Percentiles rank a stretch among this genome's conserved stretches.
Conservation (phyloP, 2,888 invertebrate genomes). For the Protodeltote pygarga region DNA sequence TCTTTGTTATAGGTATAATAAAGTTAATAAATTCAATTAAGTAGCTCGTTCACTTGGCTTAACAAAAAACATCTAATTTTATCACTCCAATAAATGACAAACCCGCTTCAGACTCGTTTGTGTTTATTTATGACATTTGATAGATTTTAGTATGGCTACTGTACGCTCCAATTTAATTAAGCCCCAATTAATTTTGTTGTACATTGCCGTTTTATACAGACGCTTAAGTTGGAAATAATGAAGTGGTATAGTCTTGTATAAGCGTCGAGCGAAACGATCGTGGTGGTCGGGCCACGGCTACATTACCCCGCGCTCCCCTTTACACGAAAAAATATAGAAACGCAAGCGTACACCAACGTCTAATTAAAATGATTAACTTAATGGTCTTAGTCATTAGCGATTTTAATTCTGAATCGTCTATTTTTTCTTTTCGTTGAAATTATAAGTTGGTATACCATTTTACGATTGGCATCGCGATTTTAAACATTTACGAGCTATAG, state of each 20-base stretch:
- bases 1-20: conserved; percentile 22
- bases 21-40: conserved; percentile 50
- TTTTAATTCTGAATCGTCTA: conserved; percentile 83
- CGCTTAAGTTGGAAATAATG: conserved; percentile 10
- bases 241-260: conserved; percentile 25
- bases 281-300: conserved; percentile 3
- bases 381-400: conserved; percentile 87
- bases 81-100: conserved; percentile 44
- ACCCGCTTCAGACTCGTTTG: conserved; percentile 40
- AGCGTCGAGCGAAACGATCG: conserved; percentile 16
- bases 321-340: conserved; percentile 64
- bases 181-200: conserved; percentile 21
- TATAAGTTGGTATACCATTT: conserved; percentile 71
- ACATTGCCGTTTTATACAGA: conserved; percentile 19
- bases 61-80: conserved; percentile 41
- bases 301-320: conserved; percentile 42
- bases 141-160: conserved; percentile 37
- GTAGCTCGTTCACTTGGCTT: conserved; percentile 26
- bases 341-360: conserved; percentile 77
- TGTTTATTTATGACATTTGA: conserved; percentile 44
- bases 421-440: conserved; percentile 70
- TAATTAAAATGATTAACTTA: conserved; percentile 88
- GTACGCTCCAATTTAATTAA: conserved; percentile 22
- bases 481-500: conserved; percentile 66
- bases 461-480: conserved; percentile 68